Evolutionary conservation across 1,140 invertebrate species (phyloP).

Genomic region (Diachasma alloeum): DNA sequence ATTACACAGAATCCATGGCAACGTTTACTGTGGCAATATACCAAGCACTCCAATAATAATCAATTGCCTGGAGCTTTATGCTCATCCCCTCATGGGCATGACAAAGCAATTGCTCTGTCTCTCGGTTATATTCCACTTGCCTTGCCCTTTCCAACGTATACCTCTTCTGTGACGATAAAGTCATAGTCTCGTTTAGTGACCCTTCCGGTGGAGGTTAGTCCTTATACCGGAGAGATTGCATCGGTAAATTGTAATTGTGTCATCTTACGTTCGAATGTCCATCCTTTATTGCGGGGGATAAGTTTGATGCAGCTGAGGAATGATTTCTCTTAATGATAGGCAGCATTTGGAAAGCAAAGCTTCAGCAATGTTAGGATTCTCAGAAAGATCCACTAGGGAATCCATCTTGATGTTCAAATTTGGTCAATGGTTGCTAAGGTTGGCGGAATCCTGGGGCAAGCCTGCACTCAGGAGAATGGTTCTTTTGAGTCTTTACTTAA

Average conservation of each 20-base stretch:
- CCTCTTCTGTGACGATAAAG: not conserved
- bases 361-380: no score
- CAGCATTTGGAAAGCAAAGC: no score
- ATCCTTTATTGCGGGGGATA: not conserved
- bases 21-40: constrained; percentile 1
- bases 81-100: constrained; percentile 9
- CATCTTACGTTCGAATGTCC: not conserved
- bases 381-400: no score
- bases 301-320: not conserved
- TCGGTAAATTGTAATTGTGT: not conserved
- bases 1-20: not conserved
- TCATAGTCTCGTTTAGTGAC: no score
- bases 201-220: no score
- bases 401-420: no score
- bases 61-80: constrained; percentile 23
- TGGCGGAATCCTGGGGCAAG: no score
- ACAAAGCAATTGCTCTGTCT: constrained; percentile 20
- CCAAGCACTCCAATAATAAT: constrained; percentile 17
- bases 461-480: no score
- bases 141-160: not conserved
- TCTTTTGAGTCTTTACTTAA: no score
- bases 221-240: not conserved
- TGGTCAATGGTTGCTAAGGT: no score
- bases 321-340: no score
- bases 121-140: not conserved